Percentiles rank a stretch among this genome's conserved stretches.
Conservation (phyloP, 2,888 invertebrate species). For the Lumbricus terrestris region DNA sequence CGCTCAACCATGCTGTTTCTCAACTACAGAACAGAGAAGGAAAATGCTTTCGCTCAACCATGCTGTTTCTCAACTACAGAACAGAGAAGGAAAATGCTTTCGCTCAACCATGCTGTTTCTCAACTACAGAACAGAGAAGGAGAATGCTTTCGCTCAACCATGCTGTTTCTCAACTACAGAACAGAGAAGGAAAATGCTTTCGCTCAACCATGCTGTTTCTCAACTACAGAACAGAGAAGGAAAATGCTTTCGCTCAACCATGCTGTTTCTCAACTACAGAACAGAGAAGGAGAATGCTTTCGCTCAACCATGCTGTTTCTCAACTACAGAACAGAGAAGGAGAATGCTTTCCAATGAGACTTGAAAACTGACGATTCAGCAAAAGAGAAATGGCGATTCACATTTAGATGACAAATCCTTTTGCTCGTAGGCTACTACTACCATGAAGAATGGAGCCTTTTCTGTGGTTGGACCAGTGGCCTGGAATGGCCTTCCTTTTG, state of each 20-base stretch:
- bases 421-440: too few species aligned
- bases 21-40: background rate
- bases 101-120: background rate
- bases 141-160: background rate
- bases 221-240: background rate
- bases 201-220: background rate
- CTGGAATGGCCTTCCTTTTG: too few species aligned
- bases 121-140: background rate
- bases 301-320: background rate
- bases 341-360: too few species aligned
- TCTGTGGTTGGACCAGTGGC: too few species aligned
- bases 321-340: background rate
- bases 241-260: background rate
- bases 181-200: too few species aligned
- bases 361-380: too few species aligned
- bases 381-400: too few species aligned
- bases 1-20: background rate
- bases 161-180: background rate
- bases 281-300: too few species aligned
- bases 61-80: background rate
- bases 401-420: too few species aligned
- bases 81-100: too few species aligned
- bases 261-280: background rate
- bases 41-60: background rate
- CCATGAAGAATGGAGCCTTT: too few species aligned